phyloP scores from a whole-genome alignment of 2,113 vertebrate genomes.

The Stegostoma tigrinum region DNA sequence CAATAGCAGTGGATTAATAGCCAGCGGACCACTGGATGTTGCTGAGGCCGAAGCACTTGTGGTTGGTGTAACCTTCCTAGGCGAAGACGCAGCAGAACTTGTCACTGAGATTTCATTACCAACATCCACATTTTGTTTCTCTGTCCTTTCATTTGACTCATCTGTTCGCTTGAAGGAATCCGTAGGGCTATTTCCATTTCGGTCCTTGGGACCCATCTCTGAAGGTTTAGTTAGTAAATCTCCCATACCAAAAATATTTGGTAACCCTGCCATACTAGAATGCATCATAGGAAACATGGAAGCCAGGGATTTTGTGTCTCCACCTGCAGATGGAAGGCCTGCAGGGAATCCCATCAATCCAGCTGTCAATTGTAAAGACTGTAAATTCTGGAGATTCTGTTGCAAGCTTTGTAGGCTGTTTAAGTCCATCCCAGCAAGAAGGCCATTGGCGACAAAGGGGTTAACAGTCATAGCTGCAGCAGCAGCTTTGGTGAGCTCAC shows the following conservation, averaged over 20 bases:
- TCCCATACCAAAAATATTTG: slow-evolving; percentile 82
- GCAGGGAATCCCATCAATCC: slow-evolving; percentile 85
- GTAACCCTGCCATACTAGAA: slow-evolving; percentile 84
- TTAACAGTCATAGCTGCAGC: slow-evolving; percentile 51
- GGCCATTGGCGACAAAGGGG: slow-evolving; percentile 59
- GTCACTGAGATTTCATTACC: slow-evolving; percentile 65
- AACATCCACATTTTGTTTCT: slow-evolving; percentile 61
- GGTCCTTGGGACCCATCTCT: slow-evolving; percentile 65
- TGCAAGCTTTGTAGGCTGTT: slow-evolving; percentile 86
- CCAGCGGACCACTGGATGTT: slow-evolving; percentile 63
- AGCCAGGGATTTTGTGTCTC: slow-evolving; percentile 77
- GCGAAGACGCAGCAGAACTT: slow-evolving; percentile 66
- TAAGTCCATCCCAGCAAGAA: slow-evolving; percentile 81
- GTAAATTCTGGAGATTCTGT: slow-evolving; percentile 88
- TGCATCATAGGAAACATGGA: slow-evolving; percentile 97
- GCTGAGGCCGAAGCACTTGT: slow-evolving; percentile 56
- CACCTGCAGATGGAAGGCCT: slow-evolving; percentile 54
- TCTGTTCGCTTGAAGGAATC: slow-evolving; percentile 56
- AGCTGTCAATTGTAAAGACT: slow-evolving; percentile 86
- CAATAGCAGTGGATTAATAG: slow-evolving; percentile 90
- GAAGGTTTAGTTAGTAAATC: slow-evolving; percentile 67
- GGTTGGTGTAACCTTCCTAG: slow-evolving; percentile 67
- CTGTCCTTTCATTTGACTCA: slow-evolving; percentile 85
- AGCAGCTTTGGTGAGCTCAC: slow-evolving; percentile 71
- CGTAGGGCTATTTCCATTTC: slow-evolving; percentile 58